phyloP scores from a whole-genome alignment of 35 echinoderm and acorn worm genomes.

The Heliocidaris erythrogramma region DNA sequence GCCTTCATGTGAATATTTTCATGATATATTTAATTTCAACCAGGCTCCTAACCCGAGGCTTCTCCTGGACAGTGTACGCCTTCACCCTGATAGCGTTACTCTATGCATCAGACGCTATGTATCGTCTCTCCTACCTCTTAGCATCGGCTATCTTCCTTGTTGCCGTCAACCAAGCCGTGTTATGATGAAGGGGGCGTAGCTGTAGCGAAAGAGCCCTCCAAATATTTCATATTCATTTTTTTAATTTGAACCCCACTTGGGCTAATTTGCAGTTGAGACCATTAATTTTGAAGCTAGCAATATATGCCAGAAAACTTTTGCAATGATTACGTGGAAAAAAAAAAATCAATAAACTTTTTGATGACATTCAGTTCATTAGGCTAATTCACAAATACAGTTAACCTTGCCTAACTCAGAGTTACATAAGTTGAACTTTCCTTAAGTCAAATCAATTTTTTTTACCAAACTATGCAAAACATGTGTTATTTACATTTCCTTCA shows the following conservation, averaged over 20 bases:
- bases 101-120: not conserved
- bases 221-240: not conserved
- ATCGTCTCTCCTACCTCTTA: constrained; percentile 3
- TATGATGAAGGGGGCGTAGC: not conserved
- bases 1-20: not conserved
- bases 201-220: not conserved
- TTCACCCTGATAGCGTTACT: not conserved
- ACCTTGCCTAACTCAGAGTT: no score
- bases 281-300: not conserved
- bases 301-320: not conserved
- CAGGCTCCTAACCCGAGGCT: not conserved
- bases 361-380: not conserved
- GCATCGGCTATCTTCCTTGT: constrained; percentile 3
- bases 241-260: not conserved
- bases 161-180: constrained; percentile 20
- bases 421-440: no score
- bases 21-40: not conserved
- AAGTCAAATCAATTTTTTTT: no score
- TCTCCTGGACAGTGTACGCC: not conserved
- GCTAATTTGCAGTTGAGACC: not conserved
- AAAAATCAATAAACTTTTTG: not conserved
- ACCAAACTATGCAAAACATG: no score
- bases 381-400: not conserved
- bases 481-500: no score
- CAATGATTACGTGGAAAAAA: not conserved